Base-by-base conservation (phyloP, 2,888 invertebrate genomes). In the Synergus umbraculus region DNA sequence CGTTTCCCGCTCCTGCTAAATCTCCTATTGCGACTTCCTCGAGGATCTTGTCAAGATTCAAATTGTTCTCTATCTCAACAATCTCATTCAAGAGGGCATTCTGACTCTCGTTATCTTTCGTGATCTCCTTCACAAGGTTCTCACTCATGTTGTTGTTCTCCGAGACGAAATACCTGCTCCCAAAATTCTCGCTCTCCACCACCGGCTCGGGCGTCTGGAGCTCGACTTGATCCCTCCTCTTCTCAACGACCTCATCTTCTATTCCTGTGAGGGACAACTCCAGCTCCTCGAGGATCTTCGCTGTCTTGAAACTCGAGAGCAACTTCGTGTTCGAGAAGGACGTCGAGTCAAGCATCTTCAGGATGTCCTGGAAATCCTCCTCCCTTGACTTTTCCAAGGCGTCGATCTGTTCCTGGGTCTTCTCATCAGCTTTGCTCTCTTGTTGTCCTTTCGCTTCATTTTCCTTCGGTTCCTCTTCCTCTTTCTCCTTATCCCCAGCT, bases 261-360 rank as follows among this genome's bases (percentile, higher is more conserved):
- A 73, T 73, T 29, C 73, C 73, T n/a, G 37, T 37, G 0, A 73
- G 37, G 5, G 73, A 73, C 18, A 76, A 15, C 12, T 76, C 76
- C 13, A 76, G 10, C 29, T 76, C 76, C 22, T 76, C 63, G 3
- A 64, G 15, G 7, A 76, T 1, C 22, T 64, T 76, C 1, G 8
- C 46, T 15, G 60, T 43, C n/a, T 73, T 73, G 2, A 73, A 37
- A 73, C 54, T 73, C n/a, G 54, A 49, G 0, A 73, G 54, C 2
- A 73, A 54, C 76, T 77, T 82, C 43, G 79, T 63, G 63, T 77
- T 83, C 15, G 82, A 65, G 73, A 84, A 82, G 67, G 83, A 67
- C 76, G 82, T 89, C 1, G 89, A 88, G 65, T 91, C 89, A 79
- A 90, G 85, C 88, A 90, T 89, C 77, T 90, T 90, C 60, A 91